Evolutionary conservation across 2,797 vertebrate genomes (phyloP).

Genomic region (Smutsia gigantea): DNA sequence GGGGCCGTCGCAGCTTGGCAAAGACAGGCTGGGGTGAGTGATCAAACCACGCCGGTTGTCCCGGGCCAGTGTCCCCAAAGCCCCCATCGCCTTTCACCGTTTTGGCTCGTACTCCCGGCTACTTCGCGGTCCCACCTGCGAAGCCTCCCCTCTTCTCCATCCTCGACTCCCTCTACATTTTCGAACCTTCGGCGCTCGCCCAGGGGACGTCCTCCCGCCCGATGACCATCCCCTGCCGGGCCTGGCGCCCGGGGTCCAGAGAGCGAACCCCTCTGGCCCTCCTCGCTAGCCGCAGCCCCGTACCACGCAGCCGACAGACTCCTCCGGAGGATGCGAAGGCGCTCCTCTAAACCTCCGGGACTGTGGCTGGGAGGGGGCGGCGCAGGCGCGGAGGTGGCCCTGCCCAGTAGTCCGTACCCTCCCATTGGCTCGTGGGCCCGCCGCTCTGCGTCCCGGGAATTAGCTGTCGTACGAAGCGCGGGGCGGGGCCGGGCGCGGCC

Average conservation of each 20-base stretch:
- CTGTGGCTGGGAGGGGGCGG: conserved; percentile 56
- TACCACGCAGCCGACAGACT: neutral
- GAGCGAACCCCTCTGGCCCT: neutral
- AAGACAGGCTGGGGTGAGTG: neutral
- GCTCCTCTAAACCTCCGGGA: conserved; percentile 25
- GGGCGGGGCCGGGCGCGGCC: no score
- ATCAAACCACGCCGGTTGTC: neutral
- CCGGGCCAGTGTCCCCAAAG: neutral
- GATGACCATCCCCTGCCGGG: neutral
- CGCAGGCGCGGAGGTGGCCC: neutral
- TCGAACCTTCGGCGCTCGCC: neutral
- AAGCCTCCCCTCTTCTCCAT: neutral
- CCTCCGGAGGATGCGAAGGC: neutral
- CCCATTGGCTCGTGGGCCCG: conserved; percentile 48
- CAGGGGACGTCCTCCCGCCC: neutral
- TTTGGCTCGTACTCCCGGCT: neutral
- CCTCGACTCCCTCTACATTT: neutral
- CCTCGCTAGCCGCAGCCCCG: accelerated
- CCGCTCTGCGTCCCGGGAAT: no score
- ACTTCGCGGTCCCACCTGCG: neutral
- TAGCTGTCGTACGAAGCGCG: no score
- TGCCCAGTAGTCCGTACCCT: neutral
- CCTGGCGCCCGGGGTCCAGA: no score
- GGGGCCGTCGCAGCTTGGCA: neutral
- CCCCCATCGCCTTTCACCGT: neutral